Base-by-base conservation (phyloP, 2,797 vertebrate species). In the Acipenser oxyrinchus region DNA sequence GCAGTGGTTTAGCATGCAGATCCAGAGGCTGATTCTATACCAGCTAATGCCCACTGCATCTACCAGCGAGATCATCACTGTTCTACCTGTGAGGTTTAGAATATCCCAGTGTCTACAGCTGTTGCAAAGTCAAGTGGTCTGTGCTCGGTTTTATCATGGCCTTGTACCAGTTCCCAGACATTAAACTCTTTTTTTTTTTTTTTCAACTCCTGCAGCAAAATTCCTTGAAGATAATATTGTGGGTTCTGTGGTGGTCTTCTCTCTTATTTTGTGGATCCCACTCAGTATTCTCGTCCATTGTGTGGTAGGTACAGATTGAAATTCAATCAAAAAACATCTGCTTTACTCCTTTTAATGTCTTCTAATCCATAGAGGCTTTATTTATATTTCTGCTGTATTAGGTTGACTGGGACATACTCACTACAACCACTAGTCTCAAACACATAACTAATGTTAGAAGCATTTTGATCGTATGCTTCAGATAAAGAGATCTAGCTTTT, bases 151-250 rank as follows among this genome's bases (percentile, higher is more conserved):
- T 37, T 58, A 9, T 37, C 4, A 37, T 37, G 37, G 37, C 37
- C 5, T 37, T 37, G 37, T 37, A 37, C 37, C 37, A 37, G 37
- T 4, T 4, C 37, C 37, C 37, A 37, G 37, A 37, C 37, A 37
- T 37, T 37, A 37, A 12, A 11, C 66, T 63, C 10, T 59, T 11
- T 6, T 6, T 52, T 59, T 6, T 10, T 51, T 23, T 51, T 6
- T n/a, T 10, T 9, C 6, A 51, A 65, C 49, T 63, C 6, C 64
- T 63, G 63, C 82, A 99, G 97, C 96, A 49, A 99, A 98, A 82
- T 99, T 99, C 78, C 81, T 99, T 65, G 95, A 96, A 0, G 97
- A 99, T 75, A 99, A 99, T 80, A 99, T 99, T 3, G 97, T 99
- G 51, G 97, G 96, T n/a, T 99, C 97, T 0, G 97, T 99, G 15